A percentile compares a stretch with the other conserved stretches of the same genome.
These are phyloP conservation scores for Lophius americanus DNA, from an alignment of 2,797 vertebrate genomes.

Conservation along the genomic window DNA sequence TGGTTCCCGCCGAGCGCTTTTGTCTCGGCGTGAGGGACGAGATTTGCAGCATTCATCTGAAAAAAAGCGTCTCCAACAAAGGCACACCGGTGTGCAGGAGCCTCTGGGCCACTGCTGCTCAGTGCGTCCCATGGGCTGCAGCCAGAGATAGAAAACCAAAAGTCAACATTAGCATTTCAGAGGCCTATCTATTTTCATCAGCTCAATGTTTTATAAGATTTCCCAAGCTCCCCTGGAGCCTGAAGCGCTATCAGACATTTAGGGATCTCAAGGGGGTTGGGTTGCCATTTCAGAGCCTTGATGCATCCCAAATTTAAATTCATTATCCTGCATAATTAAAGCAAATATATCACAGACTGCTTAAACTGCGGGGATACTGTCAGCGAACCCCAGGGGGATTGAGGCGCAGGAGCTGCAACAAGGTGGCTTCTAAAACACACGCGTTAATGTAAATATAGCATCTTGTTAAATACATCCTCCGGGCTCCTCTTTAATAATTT, in stretches of 20 bases:
- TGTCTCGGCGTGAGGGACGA: conserved; percentile 15
- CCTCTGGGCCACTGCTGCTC: not conserved
- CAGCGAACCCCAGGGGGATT: conserved; percentile 34
- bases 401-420: conserved; percentile 19
- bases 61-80: conserved; percentile 1
- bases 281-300: conserved; percentile 51
- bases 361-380: conserved; percentile 32
- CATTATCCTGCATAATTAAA: conserved; percentile 72
- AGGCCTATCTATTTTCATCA: conserved; percentile 57
- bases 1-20: conserved; percentile 27
- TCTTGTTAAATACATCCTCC: conserved; percentile 36
- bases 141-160: conserved; percentile 49
- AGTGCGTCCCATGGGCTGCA: conserved; percentile 17
- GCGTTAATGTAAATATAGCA: conserved; percentile 29
- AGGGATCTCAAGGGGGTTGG: conserved; percentile 25
- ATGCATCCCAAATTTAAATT: conserved; percentile 62
- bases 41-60: conserved; percentile 18
- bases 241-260: conserved; percentile 44
- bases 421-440: conserved; percentile 33
- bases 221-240: conserved; percentile 41
- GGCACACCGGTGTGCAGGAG: conserved; percentile 7
- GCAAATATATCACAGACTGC: conserved; percentile 58
- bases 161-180: conserved; percentile 70
- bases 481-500: conserved; percentile 48
- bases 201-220: conserved; percentile 41